phyloP scores from a whole-genome alignment of 2,113 vertebrate genomes.

The Nanorana parkeri region DNA sequence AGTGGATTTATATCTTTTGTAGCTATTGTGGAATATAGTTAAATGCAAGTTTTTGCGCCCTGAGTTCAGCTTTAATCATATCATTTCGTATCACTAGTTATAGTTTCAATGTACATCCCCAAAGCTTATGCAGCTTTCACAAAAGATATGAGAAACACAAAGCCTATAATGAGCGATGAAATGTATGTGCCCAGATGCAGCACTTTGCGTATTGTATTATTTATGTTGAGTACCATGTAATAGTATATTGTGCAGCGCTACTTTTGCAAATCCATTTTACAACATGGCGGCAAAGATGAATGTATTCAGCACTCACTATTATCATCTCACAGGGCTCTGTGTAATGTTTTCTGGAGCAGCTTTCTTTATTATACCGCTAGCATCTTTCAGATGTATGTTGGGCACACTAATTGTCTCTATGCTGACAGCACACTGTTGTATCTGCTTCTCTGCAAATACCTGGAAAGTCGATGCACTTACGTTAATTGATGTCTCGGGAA shows the following conservation, averaged over 20 bases:
- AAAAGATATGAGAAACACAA: background rate
- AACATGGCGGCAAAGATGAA: constrained; percentile 9
- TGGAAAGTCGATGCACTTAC: constrained; percentile 50
- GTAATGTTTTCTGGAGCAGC: constrained; percentile 24
- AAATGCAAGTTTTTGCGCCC: too few relatives aligned
- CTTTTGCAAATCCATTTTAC: background rate
- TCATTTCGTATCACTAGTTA: too few relatives aligned
- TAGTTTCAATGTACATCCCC: background rate
- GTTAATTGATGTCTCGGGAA: constrained; percentile 53
- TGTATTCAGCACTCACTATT: constrained; percentile 18
- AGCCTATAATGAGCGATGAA: background rate
- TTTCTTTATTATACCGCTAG: constrained; percentile 45
- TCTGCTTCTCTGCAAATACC: constrained; percentile 54
- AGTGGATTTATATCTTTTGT: too few relatives aligned
- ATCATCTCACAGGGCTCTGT: constrained; percentile 5
- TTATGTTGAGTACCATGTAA: constrained; percentile 26
- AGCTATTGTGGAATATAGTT: too few relatives aligned
- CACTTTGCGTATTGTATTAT: background rate
- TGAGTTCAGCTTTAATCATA: too few relatives aligned
- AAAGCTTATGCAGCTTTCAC: background rate
- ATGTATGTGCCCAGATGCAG: constrained; percentile 3
- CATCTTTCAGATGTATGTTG: constrained; percentile 50
- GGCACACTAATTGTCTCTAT: constrained; percentile 49
- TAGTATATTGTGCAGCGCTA: constrained; percentile 15
- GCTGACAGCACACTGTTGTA: constrained; percentile 49